Evolutionary conservation across 2,888 invertebrate genomes (phyloP).

Genomic region (Phalangium opilio): DNA sequence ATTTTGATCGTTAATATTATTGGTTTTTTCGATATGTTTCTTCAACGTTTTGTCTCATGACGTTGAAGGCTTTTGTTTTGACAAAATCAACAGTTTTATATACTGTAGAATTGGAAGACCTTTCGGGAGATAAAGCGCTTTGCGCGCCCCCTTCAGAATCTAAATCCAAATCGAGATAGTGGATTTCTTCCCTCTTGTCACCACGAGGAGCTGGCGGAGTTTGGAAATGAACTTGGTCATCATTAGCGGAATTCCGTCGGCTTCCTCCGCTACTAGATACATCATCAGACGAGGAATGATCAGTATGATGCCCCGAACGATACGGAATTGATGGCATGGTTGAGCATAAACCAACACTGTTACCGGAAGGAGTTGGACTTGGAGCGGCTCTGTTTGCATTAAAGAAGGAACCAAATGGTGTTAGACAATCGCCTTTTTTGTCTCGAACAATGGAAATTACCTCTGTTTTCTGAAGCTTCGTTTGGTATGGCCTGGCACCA

Average conservation of each 20-base stretch:
- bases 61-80: slow-evolving; percentile 82
- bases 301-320: slow-evolving; percentile 12
- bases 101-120: slow-evolving; percentile 38
- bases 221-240: slow-evolving; percentile 24
- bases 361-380: slow-evolving; percentile 12
- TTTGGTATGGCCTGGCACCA: slow-evolving; percentile 16
- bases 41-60: slow-evolving; percentile 62
- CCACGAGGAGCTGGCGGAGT: slow-evolving; percentile 11
- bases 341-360: background rate
- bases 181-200: slow-evolving; percentile 36
- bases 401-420: background rate
- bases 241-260: slow-evolving; percentile 30
- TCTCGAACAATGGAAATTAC: slow-evolving; percentile 6
- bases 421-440: too few species aligned
- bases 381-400: slow-evolving; percentile 10
- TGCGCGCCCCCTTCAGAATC: slow-evolving; percentile 35
- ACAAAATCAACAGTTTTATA: slow-evolving; percentile 88
- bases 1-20: too few species aligned
- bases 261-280: slow-evolving; percentile 25
- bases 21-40: slow-evolving; percentile 30
- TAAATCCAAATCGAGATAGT: slow-evolving; percentile 75
- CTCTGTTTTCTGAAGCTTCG: slow-evolving; percentile 21
- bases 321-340: slow-evolving; percentile 12
- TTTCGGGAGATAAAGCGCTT: slow-evolving; percentile 25
- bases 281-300: slow-evolving; percentile 30